Conservation (phyloP, 2,797 vertebrate species). For the Euthynnus affinis region DNA sequence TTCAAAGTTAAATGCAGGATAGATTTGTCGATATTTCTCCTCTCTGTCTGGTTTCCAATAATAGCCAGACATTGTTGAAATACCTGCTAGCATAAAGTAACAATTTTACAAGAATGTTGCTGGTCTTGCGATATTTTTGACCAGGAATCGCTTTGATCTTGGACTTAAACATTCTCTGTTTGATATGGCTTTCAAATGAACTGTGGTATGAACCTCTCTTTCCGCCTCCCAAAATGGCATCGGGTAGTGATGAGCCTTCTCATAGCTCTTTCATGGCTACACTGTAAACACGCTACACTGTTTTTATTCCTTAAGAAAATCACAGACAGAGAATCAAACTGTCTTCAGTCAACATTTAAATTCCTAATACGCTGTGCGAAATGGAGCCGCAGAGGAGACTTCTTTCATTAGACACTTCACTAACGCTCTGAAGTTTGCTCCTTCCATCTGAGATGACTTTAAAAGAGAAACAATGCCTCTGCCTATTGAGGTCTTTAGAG, state of each 20-base stretch:
- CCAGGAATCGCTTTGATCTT: slow-evolving; percentile 69
- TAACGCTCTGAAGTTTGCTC: slow-evolving; percentile 85
- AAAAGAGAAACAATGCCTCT: slow-evolving; percentile 84
- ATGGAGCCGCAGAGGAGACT: slow-evolving; percentile 78
- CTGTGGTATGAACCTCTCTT: slow-evolving; percentile 63
- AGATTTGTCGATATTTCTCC: slow-evolving; percentile 48
- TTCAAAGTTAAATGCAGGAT: slow-evolving; percentile 14
- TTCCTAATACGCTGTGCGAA: slow-evolving; percentile 78
- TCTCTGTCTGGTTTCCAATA: slow-evolving; percentile 66
- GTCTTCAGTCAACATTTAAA: slow-evolving; percentile 87
- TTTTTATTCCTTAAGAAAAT: slow-evolving; percentile 82
- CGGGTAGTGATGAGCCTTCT: slow-evolving; percentile 73
- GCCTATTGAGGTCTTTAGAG: slow-evolving; percentile 82
- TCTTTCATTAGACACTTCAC: slow-evolving; percentile 85
- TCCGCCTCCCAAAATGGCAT: slow-evolving; percentile 76
- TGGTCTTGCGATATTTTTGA: slow-evolving; percentile 67
- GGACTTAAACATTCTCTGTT: slow-evolving; percentile 71
- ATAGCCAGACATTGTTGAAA: slow-evolving; percentile 69
- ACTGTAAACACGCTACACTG: slow-evolving; percentile 70
- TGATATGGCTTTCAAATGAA: slow-evolving; percentile 79
- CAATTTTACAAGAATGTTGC: slow-evolving; percentile 66
- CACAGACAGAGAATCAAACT: slow-evolving; percentile 83
- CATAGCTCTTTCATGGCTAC: slow-evolving; percentile 77
- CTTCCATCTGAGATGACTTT: slow-evolving; percentile 85
- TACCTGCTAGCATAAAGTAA: slow-evolving; percentile 58